Base-by-base conservation (phyloP, 2,888 invertebrate species). In the Camptogramma bilineatum region DNA sequence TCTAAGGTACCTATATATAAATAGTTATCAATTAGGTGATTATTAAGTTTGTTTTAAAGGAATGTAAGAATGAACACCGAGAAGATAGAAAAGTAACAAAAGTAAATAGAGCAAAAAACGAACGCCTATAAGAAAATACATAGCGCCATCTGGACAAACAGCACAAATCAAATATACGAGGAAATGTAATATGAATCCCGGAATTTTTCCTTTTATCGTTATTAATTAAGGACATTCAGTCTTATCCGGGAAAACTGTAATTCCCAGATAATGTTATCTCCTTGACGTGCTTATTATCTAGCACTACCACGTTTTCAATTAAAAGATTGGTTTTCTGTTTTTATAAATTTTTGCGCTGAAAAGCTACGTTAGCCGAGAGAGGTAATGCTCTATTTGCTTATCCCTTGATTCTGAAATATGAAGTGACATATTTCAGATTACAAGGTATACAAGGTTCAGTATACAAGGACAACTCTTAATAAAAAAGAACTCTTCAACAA, bases 191-290 rank as follows among this genome's bases (percentile, higher is more conserved):
- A 66, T 64, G 57, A 64, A 62, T 46, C 53, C 60, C 52, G 21
- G 51, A 70, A 73, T 72, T 68, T 73, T 73, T 73, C 72, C 67
- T 70, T 70, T 75, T 72, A 77, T 79, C 73, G 57, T 44, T 55
- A 69, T 73, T 78, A 81, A 81, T 81, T 78, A 81, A 68, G 52
- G 52, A 58, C 61, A 68, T 75, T 70, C 68, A 68, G 60, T 31
- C 63, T 68, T 48, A 68, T 70, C 53, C 56, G 58, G 65, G 61
- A 68, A 59, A 64, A 53, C 31, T 52, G 17, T 48, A 46, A 42
- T 53, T 69, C 61, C 59, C 63, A 64, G 47, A 65, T 46, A 48
- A 44, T 52, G 60, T 54, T 57, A 46, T 54, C 58, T 24, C 8
- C 16, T 16, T 63, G 54, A 59, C 48, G 50, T 51, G 13, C n/a